Conservation (phyloP, 1,140 invertebrate species). For the Scaptomyza hsui region DNA sequence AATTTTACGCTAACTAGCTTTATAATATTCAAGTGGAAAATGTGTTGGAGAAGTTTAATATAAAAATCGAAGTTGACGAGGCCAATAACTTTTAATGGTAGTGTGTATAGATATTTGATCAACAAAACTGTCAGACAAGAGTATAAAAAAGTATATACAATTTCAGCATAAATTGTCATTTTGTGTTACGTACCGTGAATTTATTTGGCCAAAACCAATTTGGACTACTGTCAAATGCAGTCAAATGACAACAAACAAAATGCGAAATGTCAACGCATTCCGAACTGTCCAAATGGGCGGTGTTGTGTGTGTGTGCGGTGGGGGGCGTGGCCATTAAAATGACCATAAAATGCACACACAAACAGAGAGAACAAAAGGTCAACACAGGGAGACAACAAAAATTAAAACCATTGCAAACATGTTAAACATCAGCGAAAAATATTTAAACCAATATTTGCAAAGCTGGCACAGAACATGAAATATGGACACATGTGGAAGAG, state of each 20-base stretch:
- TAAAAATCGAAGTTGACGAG: not conserved
- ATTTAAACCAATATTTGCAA: constrained; percentile 66
- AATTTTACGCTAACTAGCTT: not conserved
- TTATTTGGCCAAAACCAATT: constrained; percentile 46
- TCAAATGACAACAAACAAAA: constrained; percentile 45
- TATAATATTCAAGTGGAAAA: not conserved
- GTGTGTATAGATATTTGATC: not conserved
- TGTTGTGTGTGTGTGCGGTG: not conserved
- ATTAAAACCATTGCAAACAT: constrained; percentile 49
- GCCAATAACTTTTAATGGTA: not conserved
- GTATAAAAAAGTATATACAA: constrained; percentile 4
- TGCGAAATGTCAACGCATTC: constrained; percentile 49
- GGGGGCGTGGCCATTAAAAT: constrained; percentile 33
- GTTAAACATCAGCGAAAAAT: constrained; percentile 58
- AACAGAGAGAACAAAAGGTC: constrained; percentile 28
- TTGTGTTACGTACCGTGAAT: constrained; percentile 44
- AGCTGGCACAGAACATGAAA: constrained; percentile 39
- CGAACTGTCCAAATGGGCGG: constrained; percentile 5
- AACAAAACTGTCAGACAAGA: not conserved
- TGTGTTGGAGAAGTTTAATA: too few relatives aligned
- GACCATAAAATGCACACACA: constrained; percentile 54
- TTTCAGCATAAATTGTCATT: constrained; percentile 47
- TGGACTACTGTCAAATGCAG: constrained; percentile 55
- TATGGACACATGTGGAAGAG: constrained; percentile 9
- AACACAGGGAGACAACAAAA: not conserved